A percentile compares a stretch with the other conserved stretches of the same genome.
Evolutionary conservation across 1,140 invertebrate genomes (phyloP).

Genomic region (Galleria mellonella): DNA sequence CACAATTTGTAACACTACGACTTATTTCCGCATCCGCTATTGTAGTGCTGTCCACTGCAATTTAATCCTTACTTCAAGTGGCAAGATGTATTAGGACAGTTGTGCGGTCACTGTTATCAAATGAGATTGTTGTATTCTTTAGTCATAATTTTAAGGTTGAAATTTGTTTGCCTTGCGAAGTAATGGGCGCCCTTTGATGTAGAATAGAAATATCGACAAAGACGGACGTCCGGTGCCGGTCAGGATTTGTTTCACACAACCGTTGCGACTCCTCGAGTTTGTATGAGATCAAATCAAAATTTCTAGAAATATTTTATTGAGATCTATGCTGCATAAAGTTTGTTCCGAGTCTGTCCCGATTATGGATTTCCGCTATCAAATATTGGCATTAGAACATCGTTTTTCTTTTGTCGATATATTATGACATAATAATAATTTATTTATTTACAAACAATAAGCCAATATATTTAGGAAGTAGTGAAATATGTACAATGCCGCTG

Average conservation of each 20-base stretch:
- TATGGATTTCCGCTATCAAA: no score
- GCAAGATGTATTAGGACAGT: slow-evolving; percentile 54
- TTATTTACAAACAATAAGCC: no score
- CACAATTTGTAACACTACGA: slow-evolving; percentile 38
- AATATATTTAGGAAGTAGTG: slow-evolving; percentile 6
- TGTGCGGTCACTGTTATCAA: slow-evolving; percentile 24
- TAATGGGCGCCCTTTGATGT: slow-evolving; percentile 62
- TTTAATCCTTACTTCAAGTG: slow-evolving; percentile 54
- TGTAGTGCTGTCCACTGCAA: slow-evolving; percentile 45
- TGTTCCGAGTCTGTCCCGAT: no score
- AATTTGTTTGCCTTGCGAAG: slow-evolving; percentile 31
- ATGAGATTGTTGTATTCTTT: neutral
- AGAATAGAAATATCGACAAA: slow-evolving; percentile 70
- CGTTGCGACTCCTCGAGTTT: slow-evolving; percentile 36
- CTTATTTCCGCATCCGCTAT: slow-evolving; percentile 50
- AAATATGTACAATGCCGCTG: slow-evolving; percentile 18
- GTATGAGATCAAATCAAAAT: slow-evolving; percentile 32
- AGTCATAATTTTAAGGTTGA: slow-evolving; percentile 34
- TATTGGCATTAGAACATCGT: no score
- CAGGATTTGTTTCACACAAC: slow-evolving; percentile 71
- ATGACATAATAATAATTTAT: no score
- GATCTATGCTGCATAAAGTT: slow-evolving; percentile 3
- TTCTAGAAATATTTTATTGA: slow-evolving; percentile 9
- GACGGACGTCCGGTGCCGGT: slow-evolving; percentile 72
- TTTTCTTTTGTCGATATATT: no score